These are phyloP conservation scores for Pseudocheirus occidentalis DNA, from an alignment of 2,797 vertebrate genomes.

Conservation along the genomic window DNA sequence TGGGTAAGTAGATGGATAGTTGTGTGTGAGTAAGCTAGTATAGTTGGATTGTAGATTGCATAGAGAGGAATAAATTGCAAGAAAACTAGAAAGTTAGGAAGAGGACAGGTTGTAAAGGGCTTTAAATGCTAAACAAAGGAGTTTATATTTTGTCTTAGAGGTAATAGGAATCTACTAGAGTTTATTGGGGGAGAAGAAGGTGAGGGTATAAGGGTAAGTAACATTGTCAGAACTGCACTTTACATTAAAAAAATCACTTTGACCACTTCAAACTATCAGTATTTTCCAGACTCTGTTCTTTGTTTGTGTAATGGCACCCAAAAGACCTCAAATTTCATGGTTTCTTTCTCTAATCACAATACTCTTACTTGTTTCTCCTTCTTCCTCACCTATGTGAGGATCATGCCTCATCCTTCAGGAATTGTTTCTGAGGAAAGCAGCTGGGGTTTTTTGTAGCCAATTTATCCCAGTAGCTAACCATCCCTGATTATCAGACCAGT, in stretches of 20 bases:
- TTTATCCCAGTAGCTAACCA: not conserved
- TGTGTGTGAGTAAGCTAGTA: not conserved
- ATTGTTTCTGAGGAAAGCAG: not conserved
- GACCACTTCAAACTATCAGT: not conserved
- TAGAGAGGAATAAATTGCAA: not conserved
- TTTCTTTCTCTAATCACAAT: not conserved
- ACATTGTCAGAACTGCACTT: not conserved
- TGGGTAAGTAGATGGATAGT: not conserved
- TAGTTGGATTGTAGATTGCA: not conserved
- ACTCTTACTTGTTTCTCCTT: not conserved
- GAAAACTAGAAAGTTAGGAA: not conserved
- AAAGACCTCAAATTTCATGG: not conserved
- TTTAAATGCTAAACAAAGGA: not conserved
- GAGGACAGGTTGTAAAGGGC: not conserved
- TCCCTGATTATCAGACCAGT: not conserved
- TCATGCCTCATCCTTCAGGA: not conserved
- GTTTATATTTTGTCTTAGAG: not conserved
- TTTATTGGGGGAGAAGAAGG: not conserved
- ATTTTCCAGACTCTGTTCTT: not conserved
- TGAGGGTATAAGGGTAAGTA: not conserved
- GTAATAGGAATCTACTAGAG: not conserved
- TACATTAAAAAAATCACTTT: not conserved
- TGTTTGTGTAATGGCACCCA: not conserved
- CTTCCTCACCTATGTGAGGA: not conserved
- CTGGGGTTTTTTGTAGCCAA: not conserved